These are phyloP conservation scores for Bolinopsis microptera DNA, from an alignment of 37 sponge, comb jelly and placozoan genomes.

Conservation along the genomic window DNA sequence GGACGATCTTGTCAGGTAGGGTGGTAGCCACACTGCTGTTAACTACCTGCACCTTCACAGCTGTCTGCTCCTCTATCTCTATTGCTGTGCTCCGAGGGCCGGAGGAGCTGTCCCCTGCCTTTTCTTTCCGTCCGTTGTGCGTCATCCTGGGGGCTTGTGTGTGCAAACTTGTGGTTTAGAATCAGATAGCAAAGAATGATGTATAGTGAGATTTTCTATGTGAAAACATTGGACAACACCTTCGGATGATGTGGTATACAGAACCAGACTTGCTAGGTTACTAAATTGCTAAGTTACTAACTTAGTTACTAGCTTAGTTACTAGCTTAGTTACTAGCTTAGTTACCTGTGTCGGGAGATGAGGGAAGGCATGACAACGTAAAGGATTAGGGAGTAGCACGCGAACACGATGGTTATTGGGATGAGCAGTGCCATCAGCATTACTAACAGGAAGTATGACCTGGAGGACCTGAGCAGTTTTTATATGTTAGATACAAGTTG, in stretches of 20 bases:
- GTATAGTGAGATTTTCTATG: too few relatives aligned
- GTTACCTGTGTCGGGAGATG: conserved; percentile 45
- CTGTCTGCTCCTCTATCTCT: conserved; percentile 33
- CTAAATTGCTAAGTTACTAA: too few relatives aligned
- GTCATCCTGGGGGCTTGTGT: background rate
- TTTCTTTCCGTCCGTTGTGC: background rate
- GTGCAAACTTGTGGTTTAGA: background rate
- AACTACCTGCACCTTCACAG: conserved; percentile 12
- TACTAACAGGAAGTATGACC: conserved; percentile 50
- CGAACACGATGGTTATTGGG: conserved; percentile 12
- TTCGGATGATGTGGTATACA: too few relatives aligned
- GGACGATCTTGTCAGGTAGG: background rate
- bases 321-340: too few relatives aligned
- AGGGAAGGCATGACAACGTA: conserved; percentile 47
- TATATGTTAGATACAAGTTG: background rate
- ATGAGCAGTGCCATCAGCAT: conserved; percentile 38
- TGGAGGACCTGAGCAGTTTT: background rate
- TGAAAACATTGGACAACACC: background rate
- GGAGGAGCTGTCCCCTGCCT: conserved; percentile 37
- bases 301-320: too few relatives aligned
- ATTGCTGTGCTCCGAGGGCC: conserved; percentile 37
- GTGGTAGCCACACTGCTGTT: background rate
- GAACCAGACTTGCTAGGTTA: too few relatives aligned
- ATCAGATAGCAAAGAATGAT: background rate
- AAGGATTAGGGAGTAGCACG: conserved; percentile 55